A percentile compares a stretch with the other conserved stretches of the same genome.
These are phyloP conservation scores for Lasioglossum baleicum DNA, from an alignment of 1,140 invertebrate species.

Conservation along the genomic window DNA sequence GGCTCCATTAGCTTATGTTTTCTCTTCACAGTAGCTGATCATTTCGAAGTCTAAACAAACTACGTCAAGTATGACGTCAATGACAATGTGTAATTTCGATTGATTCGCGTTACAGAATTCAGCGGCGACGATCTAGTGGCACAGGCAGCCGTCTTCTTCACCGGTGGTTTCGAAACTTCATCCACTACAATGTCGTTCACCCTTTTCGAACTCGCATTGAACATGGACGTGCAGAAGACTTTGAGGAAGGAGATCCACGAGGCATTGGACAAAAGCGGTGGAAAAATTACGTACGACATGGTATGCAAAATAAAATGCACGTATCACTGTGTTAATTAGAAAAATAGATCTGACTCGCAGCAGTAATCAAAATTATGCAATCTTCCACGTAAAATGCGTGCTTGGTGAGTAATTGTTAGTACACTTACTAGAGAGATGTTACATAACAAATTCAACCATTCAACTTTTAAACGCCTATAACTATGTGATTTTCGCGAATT, in stretches of 20 bases:
- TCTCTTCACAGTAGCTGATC: no score
- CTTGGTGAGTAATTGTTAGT: no score
- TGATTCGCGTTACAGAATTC: slow-evolving; percentile 71
- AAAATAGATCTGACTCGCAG: background rate
- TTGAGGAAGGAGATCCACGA: slow-evolving; percentile 80
- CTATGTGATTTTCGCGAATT: no score
- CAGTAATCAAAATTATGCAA: background rate
- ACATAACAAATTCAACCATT: no score
- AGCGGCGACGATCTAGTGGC: slow-evolving; percentile 84
- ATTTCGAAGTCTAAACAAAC: no score
- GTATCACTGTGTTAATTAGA: background rate
- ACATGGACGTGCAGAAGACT: slow-evolving; percentile 81
- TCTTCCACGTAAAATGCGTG: background rate
- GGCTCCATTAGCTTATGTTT: no score
- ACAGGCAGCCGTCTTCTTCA: slow-evolving; percentile 84
- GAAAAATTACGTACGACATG: slow-evolving; percentile 79
- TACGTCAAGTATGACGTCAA: no score
- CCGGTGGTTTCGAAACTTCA: slow-evolving; percentile 85
- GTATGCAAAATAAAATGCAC: slow-evolving; percentile 47
- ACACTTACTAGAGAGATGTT: no score
- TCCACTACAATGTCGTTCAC: slow-evolving; percentile 80
- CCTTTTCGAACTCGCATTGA: slow-evolving; percentile 81
- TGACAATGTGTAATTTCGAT: background rate
- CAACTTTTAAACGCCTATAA: no score
- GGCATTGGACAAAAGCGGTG: slow-evolving; percentile 70